Percentiles rank a stretch among this genome's conserved stretches.
Evolutionary conservation across 2,113 vertebrate species (phyloP).

Genomic region (Lipophrys pholis): DNA sequence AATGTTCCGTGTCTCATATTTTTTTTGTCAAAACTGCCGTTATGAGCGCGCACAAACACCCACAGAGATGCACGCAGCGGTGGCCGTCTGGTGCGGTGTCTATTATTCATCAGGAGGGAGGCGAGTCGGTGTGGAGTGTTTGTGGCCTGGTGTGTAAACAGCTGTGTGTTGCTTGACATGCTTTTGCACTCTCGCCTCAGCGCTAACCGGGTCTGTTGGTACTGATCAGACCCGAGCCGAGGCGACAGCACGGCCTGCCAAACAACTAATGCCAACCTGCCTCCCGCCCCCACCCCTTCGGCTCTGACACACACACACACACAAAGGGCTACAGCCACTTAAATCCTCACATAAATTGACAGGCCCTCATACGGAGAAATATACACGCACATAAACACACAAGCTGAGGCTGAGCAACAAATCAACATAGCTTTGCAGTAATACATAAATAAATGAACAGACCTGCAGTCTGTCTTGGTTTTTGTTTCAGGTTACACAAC

Average conservation of each 20-base stretch:
- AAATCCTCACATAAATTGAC: constrained; percentile 58
- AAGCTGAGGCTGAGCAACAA: constrained; percentile 42
- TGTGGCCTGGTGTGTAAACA: constrained; percentile 91
- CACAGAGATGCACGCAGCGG: constrained; percentile 44
- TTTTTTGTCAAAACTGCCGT: constrained; percentile 18
- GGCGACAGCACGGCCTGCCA: constrained; percentile 90
- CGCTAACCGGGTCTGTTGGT: constrained; percentile 85
- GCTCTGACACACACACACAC: constrained; percentile 8
- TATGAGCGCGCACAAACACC: constrained; percentile 10
- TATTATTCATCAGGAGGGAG: constrained; percentile 88
- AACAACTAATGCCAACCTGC: constrained; percentile 76
- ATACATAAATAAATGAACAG: constrained; percentile 74
- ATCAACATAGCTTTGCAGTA: constrained; percentile 65
- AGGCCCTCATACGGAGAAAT: constrained; percentile 41
- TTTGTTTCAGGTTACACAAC: constrained; percentile 39
- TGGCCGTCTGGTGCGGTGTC: constrained; percentile 85
- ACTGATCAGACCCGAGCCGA: constrained; percentile 91
- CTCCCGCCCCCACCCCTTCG: constrained; percentile 13
- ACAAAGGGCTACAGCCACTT: constrained; percentile 36
- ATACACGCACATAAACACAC: constrained; percentile 42
- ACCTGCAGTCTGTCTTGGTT: constrained; percentile 46
- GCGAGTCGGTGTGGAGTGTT: constrained; percentile 77
- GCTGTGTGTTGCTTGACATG: constrained; percentile 94
- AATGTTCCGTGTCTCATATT: constrained; percentile 30
- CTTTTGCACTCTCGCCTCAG: constrained; percentile 97